A percentile compares a stretch with the other conserved stretches of the same genome.
Evolutionary conservation across 2,797 vertebrate species (phyloP).

Genomic region (Helarctos malayanus): DNA sequence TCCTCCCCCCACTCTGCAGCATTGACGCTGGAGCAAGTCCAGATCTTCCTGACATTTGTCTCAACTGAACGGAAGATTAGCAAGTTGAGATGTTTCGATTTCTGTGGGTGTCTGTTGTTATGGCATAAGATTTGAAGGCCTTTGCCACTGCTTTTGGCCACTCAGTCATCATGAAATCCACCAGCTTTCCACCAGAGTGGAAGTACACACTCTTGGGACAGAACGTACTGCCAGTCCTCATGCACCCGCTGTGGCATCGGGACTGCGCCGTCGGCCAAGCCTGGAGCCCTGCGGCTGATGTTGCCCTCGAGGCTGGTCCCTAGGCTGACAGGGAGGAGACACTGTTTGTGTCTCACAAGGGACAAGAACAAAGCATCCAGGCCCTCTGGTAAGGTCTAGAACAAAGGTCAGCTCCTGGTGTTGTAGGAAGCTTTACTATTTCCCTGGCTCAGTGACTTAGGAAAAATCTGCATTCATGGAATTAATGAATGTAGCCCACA

Average conservation of each 20-base stretch:
- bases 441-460: not conserved
- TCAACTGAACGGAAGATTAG: not conserved
- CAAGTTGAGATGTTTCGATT: not conserved
- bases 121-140: not conserved
- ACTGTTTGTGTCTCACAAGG: conserved; percentile 52
- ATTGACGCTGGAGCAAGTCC: not conserved
- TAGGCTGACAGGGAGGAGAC: not conserved
- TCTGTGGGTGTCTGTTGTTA: not conserved
- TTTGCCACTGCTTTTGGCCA: not conserved
- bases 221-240: not conserved
- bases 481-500: not conserved
- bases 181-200: not conserved
- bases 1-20: not conserved
- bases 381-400: not conserved
- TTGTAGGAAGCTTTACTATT: not conserved
- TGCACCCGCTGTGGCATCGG: not conserved
- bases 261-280: not conserved
- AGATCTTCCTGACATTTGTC: not conserved
- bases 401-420: not conserved
- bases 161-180: not conserved
- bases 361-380: conserved; percentile 42
- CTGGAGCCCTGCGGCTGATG: not conserved
- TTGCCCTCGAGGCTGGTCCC: conserved; percentile 31
- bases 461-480: conserved; percentile 8
- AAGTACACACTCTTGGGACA: not conserved